These are phyloP conservation scores for Trichogramma dendrolimi DNA, from an alignment of 2,888 invertebrate species.

Conservation along the genomic window DNA sequence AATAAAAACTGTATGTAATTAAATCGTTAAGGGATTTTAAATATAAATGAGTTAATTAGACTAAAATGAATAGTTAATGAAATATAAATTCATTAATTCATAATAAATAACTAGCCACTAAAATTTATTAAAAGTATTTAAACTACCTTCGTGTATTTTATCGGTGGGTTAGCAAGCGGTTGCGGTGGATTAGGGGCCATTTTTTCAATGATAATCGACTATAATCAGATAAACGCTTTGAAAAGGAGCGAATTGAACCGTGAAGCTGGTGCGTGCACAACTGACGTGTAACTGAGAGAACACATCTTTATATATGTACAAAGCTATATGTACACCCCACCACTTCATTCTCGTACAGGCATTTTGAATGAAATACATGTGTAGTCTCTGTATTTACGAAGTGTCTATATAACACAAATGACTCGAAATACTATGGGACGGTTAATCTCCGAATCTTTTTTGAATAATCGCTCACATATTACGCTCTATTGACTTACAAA, in stretches of 20 bases:
- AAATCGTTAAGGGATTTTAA: background rate
- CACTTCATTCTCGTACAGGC: background rate
- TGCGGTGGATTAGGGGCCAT: constrained; percentile 17
- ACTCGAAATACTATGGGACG: too few species aligned
- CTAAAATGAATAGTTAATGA: background rate
- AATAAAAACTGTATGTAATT: background rate
- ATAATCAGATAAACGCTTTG: background rate
- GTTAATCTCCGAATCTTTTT: too few species aligned
- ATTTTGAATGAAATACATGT: too few species aligned
- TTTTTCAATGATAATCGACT: background rate
- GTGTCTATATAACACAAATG: too few species aligned
- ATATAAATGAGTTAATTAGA: background rate
- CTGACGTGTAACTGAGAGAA: background rate
- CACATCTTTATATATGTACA: constrained; percentile 17
- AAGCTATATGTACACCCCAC: constrained; percentile 4
- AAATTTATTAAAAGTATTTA: background rate
- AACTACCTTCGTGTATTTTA: constrained; percentile 28
- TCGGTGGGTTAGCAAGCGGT: constrained; percentile 21
- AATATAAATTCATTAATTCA: background rate
- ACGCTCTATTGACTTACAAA: too few species aligned
- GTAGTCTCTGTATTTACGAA: too few species aligned
- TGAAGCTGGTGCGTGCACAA: background rate
- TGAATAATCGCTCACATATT: too few species aligned
- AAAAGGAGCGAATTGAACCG: background rate
- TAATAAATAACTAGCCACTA: background rate